Percentiles rank a stretch among this genome's conserved stretches.
These are phyloP conservation scores for Cactoblastis cactorum DNA, from an alignment of 2,888 invertebrate species.

Conservation along the genomic window DNA sequence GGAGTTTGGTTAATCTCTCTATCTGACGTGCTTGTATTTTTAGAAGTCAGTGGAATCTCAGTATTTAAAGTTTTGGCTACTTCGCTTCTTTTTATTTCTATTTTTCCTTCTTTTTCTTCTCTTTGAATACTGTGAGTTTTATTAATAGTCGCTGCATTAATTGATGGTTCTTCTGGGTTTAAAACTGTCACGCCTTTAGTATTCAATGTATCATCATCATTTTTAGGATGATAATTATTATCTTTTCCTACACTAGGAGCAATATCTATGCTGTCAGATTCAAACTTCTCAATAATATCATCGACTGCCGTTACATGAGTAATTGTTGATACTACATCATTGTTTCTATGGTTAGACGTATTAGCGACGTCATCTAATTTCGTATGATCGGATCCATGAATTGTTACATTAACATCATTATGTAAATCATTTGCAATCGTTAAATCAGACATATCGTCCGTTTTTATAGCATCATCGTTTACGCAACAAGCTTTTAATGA, in stretches of 20 bases:
- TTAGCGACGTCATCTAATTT: neutral
- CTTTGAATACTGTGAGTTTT: slow-evolving; percentile 1
- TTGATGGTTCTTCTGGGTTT: neutral
- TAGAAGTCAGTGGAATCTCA: neutral
- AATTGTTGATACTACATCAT: neutral
- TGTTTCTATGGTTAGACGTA: neutral
- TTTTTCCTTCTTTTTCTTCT: slow-evolving; percentile 24
- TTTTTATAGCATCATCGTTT: neutral
- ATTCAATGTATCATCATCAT: neutral
- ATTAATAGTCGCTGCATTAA: neutral
- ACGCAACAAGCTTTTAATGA: neutral
- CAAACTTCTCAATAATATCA: neutral
- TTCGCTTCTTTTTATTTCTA: slow-evolving; percentile 12
- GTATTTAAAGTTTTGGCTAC: slow-evolving; percentile 5
- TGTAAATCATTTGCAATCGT: neutral
- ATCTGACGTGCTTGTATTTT: neutral
- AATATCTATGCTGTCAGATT: neutral
- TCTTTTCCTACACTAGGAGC: neutral
- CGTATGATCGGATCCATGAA: neutral
- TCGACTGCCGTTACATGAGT: neutral
- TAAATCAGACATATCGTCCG: neutral
- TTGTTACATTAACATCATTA: neutral
- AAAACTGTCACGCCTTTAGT: neutral
- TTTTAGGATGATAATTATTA: neutral
- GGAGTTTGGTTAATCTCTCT: neutral